A percentile compares a stretch with the other conserved stretches of the same genome.
phyloP scores from a whole-genome alignment of 2,888 invertebrate genomes.

The Teleiodes luculella region DNA sequence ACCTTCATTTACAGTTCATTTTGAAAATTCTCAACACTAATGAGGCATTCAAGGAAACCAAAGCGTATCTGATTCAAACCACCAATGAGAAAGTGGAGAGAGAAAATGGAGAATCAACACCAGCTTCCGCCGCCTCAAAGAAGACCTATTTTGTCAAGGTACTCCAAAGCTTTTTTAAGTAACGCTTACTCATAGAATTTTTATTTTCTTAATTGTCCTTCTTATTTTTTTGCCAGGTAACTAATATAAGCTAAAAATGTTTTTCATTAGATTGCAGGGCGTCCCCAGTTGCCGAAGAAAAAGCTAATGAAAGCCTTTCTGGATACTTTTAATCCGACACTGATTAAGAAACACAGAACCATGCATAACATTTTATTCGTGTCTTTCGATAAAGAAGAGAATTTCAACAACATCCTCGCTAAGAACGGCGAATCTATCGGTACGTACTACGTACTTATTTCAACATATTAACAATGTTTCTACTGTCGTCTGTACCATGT shows the following conservation, averaged over 20 bases:
- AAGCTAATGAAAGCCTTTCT: slow-evolving; percentile 54
- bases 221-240: no score
- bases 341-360: slow-evolving; percentile 57
- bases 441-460: no score
- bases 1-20: neutral
- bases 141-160: neutral
- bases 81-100: neutral
- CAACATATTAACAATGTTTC: no score
- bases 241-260: neutral
- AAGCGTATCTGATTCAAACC: slow-evolving; percentile 5
- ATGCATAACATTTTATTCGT: slow-evolving; percentile 56
- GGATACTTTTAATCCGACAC: slow-evolving; percentile 43
- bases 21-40: slow-evolving; percentile 7
- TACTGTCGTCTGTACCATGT: no score
- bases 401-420: slow-evolving; percentile 43
- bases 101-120: neutral
- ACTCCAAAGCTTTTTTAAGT: no score
- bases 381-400: slow-evolving; percentile 44
- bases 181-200: no score
- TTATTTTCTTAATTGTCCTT: no score
- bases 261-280: slow-evolving; percentile 41
- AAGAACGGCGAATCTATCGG: slow-evolving; percentile 48
- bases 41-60: slow-evolving; percentile 10
- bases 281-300: slow-evolving; percentile 50
- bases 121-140: neutral